Conservation (phyloP, 2,797 vertebrate species). For the Coccyzus lansbergi region DNA sequence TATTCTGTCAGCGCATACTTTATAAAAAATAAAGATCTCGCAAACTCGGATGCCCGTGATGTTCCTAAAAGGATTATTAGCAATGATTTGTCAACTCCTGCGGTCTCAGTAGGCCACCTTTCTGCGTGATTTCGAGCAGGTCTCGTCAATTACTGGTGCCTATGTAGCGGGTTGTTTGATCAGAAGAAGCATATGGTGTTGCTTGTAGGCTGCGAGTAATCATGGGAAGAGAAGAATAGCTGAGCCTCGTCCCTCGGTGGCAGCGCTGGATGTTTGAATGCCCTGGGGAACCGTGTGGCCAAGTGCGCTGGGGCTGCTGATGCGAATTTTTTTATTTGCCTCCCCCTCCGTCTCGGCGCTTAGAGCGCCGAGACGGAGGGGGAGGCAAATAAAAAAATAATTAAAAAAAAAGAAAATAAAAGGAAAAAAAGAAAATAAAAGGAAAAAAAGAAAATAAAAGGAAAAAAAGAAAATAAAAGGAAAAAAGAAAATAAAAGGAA, state of each 20-base stretch:
- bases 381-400: too few relatives aligned
- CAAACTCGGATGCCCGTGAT: slow-evolving; percentile 72
- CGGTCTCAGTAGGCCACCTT: slow-evolving; percentile 84
- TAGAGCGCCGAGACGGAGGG: slow-evolving; percentile 3
- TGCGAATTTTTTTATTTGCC: too few relatives aligned
- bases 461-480: too few relatives aligned
- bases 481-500: too few relatives aligned
- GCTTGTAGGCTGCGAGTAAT: slow-evolving; percentile 76
- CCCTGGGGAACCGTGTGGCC: slow-evolving; percentile 56
- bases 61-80: slow-evolving; percentile 84
- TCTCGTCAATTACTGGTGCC: slow-evolving; percentile 85
- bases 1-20: slow-evolving; percentile 72
- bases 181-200: slow-evolving; percentile 84
- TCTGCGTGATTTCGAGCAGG: slow-evolving; percentile 85
- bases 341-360: too few relatives aligned
- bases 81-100: slow-evolving; percentile 82
- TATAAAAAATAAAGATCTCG: slow-evolving; percentile 77
- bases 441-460: too few relatives aligned
- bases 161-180: slow-evolving; percentile 81
- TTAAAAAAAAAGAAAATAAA: too few relatives aligned
- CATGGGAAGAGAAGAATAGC: slow-evolving; percentile 70
- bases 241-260: slow-evolving; percentile 50
- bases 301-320: slow-evolving; percentile 30
- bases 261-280: slow-evolving; percentile 58
- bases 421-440: too few relatives aligned